Base-by-base conservation (phyloP, 1,140 invertebrate genomes). In the Oncopeltus fasciatus region DNA sequence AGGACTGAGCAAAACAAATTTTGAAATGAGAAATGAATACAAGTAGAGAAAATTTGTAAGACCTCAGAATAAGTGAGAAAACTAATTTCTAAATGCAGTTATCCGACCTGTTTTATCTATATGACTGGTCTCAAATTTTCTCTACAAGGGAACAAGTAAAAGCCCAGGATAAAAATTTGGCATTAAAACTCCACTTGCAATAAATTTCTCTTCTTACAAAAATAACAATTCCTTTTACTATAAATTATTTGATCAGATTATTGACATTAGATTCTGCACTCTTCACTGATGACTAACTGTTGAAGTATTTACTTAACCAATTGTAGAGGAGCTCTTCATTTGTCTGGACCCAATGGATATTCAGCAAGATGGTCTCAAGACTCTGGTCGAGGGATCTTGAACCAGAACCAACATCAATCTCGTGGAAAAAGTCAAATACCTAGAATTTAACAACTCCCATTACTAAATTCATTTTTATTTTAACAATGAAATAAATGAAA, bases 341-440 rank as follows among this genome's bases (percentile, higher is more conserved):
- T 38, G 80, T 75, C 43, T 79, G 73, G 1, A 86, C 79, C 85
- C 86, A 89, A 61, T 84, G 79, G n/a, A 88, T 85, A 70, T 88
- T 88, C 43, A 86, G 77, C 67, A 80, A 79, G 61, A 90, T 87
- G n/a, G 78, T 84, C 73, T 90, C 87, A 58, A 88, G 71, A 67
- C 83, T 85, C 69, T 87, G 84, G 31, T 85, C 78, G 24, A 88
- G 72, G n/a, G 83, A 77, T 67, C 83, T 71, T 26, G 76, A 72
- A 21, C 83, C 84, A 8, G 82, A 82, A 20, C 85, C 85, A 1
- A 87, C 79, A 61, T 85, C 79, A 64, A 81, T 75, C 38, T 79
- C 77, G 64, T 76, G 78, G 72, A 87, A 87, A 70, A 86, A 87
- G 49, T 77, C 77, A 21, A 80, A 79, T 1, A 86, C 82, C 83